Base-by-base conservation (phyloP, 37 sponge, comb jelly and placozoan genomes). In the Diacarnus erythraeanus region DNA sequence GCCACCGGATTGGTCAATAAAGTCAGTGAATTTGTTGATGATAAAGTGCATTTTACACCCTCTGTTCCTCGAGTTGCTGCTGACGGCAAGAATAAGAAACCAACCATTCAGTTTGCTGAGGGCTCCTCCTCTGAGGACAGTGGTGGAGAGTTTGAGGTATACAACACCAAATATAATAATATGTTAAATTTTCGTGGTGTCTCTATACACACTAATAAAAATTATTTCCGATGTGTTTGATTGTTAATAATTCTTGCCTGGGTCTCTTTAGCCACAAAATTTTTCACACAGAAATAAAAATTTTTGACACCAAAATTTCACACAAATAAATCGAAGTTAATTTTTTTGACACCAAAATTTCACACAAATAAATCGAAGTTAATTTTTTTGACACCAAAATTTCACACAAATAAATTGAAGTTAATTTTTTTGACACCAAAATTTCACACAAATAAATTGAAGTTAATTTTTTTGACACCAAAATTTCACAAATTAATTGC, bases 1-100 rank as follows among this genome's bases (percentile, higher is more conserved):
- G 86, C 91, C 43, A 82, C 85, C 0, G 86, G 86, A 1, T 47
- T 85, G n/a, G 68, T 90, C 42, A 85, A 90, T 69, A 72, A 82
- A 35, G 61, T 85, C 42, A 64, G 80, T 25, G 71, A 81, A 22
- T 70, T 85, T 57, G 78, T 85, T 30, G 69, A 77, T 42, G 66
- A 77, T 3, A 71, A 70, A 0, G 38, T 81, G 23, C 71, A 59
- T 33, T 37, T 74, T 44, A 36, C 47, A 0, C 34, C 69, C 26
- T 29, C 36, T 20, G 21, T 23, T 25, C 4, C 6, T 23, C 51
- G n/a, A n/a, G n/a, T n/a, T n/a, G 51, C 51, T 21, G 64, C 26
- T 17, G 21, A 12, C 2, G 42, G 51, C 4, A 72, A 47, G 30
- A 31, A 27, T 1, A 43, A 41, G 3, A 40, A 75, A 64, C 30